Evolutionary conservation across 2,888 invertebrate genomes (phyloP), one percentile per base, ranked within the genome.

Genomic region (Gymnocheta viridis): DNA sequence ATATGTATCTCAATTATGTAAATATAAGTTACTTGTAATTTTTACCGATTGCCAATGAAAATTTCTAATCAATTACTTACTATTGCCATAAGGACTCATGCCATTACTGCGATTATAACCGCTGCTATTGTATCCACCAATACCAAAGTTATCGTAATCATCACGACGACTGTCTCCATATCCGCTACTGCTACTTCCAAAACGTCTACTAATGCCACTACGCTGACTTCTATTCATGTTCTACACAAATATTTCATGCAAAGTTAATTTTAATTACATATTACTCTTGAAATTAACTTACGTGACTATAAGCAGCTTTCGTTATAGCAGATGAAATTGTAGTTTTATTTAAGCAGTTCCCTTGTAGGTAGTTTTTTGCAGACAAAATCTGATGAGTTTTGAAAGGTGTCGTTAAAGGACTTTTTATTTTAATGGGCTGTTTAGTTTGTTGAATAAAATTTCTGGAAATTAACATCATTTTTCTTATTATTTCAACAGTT

Each of bases 201-300:
- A 73, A 29, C 82, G 74, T 7, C 86, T 87, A 35, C 87, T 77
- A 17, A 86, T 83, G 6, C 86, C 86, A 0, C 85, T 85, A 17
- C 89, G 88, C 29, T 90, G 89, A 85, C 90, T 87, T 72, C 89
- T n/a, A n/a, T n/a, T 88, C 90, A 90, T 90, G 84, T 87, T 86
- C 90, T 90, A 77, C 54, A 38, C 4, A 58, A 35, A 22, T 7
- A 27, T 24, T 29, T 29, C 5, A 32, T 41, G 12, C 4, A 60
- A 35, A 32, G 24, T n/a, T 6, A 12, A 9, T 56, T 56, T 19
- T 41, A n/a, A 17, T 44, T 17, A 12, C 6, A 2, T 41, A 49
- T 3, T 10, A 27, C n/a, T 22, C 66, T 62, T 54, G 62, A 58
- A 66, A 47, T 19, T 32, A 72, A 89, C 90, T 90, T 89, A 89